Evolutionary conservation across 2,797 vertebrate species (phyloP).

Genomic region (Lycodopsis pacificus): DNA sequence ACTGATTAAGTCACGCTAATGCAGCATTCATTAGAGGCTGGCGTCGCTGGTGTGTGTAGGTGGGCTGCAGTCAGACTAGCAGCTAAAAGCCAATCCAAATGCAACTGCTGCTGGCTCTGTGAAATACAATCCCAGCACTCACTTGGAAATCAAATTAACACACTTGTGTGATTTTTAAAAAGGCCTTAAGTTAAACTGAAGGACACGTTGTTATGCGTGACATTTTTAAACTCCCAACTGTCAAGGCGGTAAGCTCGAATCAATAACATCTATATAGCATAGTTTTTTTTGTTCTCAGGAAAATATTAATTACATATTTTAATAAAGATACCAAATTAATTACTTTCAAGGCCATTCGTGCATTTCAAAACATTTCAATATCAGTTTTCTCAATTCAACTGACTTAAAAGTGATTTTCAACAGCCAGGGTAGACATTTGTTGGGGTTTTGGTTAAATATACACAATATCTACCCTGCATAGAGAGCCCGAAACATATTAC

Average conservation of each 20-base stretch:
- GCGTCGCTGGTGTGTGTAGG: constrained; percentile 50
- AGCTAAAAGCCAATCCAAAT: constrained; percentile 29
- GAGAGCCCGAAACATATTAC: background rate
- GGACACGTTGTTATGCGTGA: background rate
- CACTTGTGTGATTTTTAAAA: background rate
- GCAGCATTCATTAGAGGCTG: constrained; percentile 60
- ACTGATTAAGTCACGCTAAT: constrained; percentile 75
- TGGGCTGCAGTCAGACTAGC: constrained; percentile 30
- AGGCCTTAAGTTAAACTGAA: constrained; percentile 9
- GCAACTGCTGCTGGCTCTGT: constrained; percentile 17
- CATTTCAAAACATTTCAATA: constrained; percentile 1
- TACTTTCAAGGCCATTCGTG: background rate
- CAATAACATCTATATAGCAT: background rate
- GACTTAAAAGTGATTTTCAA: background rate
- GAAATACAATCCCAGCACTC: constrained; percentile 29
- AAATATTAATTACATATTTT: background rate
- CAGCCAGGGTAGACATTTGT: background rate
- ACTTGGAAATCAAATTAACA: constrained; percentile 30
- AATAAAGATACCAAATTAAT: background rate
- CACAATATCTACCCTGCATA: background rate
- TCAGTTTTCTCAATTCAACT: background rate
- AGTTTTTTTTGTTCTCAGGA: background rate
- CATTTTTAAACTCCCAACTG: background rate
- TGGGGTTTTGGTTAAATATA: background rate
- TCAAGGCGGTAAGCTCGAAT: background rate